Evolutionary conservation across 2,797 vertebrate species (phyloP), one percentile per base, ranked within the genome.

Genomic region (Spheniscus humboldti): DNA sequence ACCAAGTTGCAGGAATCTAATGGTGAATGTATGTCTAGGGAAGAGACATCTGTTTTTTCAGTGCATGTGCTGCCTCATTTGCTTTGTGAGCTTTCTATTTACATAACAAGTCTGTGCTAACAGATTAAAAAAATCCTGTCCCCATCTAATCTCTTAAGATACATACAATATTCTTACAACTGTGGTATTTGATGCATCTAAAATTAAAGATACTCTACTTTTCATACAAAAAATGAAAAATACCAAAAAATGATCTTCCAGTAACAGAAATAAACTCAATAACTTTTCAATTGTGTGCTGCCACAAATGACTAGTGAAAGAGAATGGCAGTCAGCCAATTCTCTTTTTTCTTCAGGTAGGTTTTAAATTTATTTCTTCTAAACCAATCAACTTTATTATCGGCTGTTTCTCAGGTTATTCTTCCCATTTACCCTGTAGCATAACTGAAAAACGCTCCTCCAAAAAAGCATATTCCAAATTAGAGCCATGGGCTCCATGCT

Each of bases 81-180:
- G 41, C 84, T 96, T 69, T 80, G 80, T 68, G 92, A 95, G 88
- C 72, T 94, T 74, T 95, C 78, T 95, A 96, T 89, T 75, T 96
- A 92, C 90, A 94, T 97, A 97, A 95, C 93, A 92, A 97, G 90
- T 78, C 73, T 80, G 94, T 39, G 90, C 83, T 83, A 92, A 76
- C 78, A 95, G 92, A 96, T 94, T 92, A 97, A 94, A 85, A 96
- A 96, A 96, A 94, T 96, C 92, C 96, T 67, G 84, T 69, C 87
- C 84, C 71, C 88, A 89, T 90, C 87, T 95, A 97, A 95, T 94
- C 93, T 92, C 92, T 92, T 52, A 43, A 96, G 25, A 96, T 43
- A 86, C 77, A 88, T 27, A 86, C 57, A 94, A 75, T 87, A 96
- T 96, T 93, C 84, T 91, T 86, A 73, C 88, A 94, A 85, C 73